phyloP scores from a whole-genome alignment of 2,113 vertebrate genomes.

The Pseudopipra pipra region DNA sequence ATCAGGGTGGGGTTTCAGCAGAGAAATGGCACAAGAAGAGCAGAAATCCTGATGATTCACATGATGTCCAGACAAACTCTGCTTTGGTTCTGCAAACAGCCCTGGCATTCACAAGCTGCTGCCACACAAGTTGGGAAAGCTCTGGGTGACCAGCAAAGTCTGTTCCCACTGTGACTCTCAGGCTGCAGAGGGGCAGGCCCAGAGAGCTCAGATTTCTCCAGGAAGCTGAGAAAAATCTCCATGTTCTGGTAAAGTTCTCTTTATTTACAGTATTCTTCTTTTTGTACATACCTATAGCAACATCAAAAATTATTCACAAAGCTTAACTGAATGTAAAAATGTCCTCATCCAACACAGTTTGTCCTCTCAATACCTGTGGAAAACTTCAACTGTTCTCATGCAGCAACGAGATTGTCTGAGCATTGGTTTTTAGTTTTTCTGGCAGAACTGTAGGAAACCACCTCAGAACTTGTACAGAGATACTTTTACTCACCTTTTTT shows the following conservation, averaged over 20 bases:
- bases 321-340: constrained; percentile 64
- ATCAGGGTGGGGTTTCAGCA: not conserved
- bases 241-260: constrained; percentile 70
- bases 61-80: not conserved
- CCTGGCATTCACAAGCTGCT: not conserved
- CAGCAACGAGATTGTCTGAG: constrained; percentile 76
- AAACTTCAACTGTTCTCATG: constrained; percentile 24
- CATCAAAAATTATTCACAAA: constrained; percentile 73
- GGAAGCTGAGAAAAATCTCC: constrained; percentile 61
- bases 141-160: not conserved
- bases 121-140: not conserved
- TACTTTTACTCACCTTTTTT: constrained; percentile 27
- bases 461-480: not conserved
- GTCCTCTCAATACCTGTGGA: constrained; percentile 29
- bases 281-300: constrained; percentile 70
- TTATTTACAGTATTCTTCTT: constrained; percentile 70
- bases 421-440: constrained; percentile 52
- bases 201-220: constrained; percentile 42
- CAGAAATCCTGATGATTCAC: not conserved
- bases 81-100: not conserved
- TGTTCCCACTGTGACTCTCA: not conserved
- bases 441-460: constrained; percentile 19
- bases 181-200: not conserved
- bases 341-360: constrained; percentile 49
- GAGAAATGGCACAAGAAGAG: not conserved